Conservation (phyloP, 2,888 invertebrate genomes). For the Cantharis lateralis region DNA sequence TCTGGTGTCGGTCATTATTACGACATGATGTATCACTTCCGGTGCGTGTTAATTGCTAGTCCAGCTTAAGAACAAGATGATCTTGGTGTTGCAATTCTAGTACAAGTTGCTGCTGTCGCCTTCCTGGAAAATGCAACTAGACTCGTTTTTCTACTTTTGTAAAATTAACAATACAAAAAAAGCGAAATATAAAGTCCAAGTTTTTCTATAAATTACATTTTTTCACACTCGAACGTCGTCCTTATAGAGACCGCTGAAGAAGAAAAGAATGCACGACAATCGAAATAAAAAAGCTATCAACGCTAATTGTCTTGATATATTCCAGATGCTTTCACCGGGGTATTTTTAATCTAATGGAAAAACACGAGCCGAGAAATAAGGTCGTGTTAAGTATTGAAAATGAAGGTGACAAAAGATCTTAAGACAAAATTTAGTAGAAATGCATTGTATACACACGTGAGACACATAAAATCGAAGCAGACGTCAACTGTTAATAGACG, state of each 20-base stretch:
- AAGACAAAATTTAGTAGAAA: conserved; percentile 33
- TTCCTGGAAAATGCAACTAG: conserved; percentile 4
- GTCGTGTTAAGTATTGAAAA: neutral
- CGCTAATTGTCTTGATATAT: neutral
- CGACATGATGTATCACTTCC: conserved; percentile 57
- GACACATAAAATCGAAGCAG: conserved; percentile 52
- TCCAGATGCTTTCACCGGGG: neutral
- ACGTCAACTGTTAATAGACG: conserved; percentile 53
- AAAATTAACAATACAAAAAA: neutral
- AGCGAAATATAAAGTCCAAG: neutral
- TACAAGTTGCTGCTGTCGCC: conserved; percentile 12
- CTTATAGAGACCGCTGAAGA: neutral
- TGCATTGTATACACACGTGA: conserved; percentile 47
- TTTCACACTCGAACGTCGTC: neutral
- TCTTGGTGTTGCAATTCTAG: conserved; percentile 32
- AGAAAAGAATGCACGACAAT: neutral
- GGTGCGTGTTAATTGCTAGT: conserved; percentile 54
- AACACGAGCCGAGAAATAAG: neutral
- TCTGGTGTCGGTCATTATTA: conserved; percentile 56
- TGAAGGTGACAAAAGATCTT: conserved; percentile 3
- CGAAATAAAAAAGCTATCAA: neutral
- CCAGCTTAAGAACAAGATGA: conserved; percentile 47
- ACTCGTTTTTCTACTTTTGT: conserved; percentile 2
- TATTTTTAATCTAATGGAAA: neutral
- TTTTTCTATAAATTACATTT: neutral